These are phyloP conservation scores for Melanostoma mellinum DNA, from an alignment of 2,888 invertebrate genomes.

Conservation along the genomic window DNA sequence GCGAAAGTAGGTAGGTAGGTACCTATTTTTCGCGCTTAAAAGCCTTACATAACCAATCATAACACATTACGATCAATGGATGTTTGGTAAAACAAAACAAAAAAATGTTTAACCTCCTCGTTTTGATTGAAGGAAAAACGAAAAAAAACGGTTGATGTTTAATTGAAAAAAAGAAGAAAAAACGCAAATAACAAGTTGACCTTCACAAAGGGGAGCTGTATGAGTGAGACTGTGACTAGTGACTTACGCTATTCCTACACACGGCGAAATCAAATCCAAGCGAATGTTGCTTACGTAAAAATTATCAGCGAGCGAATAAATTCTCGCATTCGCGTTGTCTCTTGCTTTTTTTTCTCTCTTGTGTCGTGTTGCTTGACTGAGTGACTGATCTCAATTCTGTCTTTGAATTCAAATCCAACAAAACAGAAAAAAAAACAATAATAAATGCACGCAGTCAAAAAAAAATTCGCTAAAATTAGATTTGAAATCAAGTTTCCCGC, in stretches of 20 bases:
- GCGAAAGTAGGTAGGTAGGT: background rate
- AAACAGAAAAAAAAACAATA: background rate
- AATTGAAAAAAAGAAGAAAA: background rate
- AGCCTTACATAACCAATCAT: conserved; percentile 39
- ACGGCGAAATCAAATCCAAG: conserved; percentile 7
- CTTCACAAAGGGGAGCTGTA: conserved; percentile 41
- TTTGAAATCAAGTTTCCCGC: conserved; percentile 52
- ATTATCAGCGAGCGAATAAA: conserved; percentile 4
- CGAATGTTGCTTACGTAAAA: conserved; percentile 26
- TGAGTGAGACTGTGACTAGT: conserved; percentile 24
- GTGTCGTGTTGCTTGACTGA: background rate
- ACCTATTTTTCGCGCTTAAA: conserved; percentile 44
- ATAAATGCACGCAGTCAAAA: conserved; percentile 19
- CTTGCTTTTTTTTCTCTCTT: conserved; percentile 20
- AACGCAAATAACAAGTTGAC: conserved; percentile 37
- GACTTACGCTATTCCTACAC: conserved; percentile 31
- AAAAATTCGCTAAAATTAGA: conserved; percentile 38
- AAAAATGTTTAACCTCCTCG: conserved; percentile 3
- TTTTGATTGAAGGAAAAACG: conserved; percentile 32
- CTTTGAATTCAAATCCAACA: conserved; percentile 2
- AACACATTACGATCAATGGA: conserved; percentile 2
- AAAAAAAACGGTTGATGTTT: background rate
- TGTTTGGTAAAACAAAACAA: background rate
- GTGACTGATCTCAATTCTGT: conserved; percentile 12
- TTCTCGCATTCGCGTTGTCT: conserved; percentile 14